Evolutionary conservation across 1,140 invertebrate genomes (phyloP).

Genomic region (Nebria ingens): DNA sequence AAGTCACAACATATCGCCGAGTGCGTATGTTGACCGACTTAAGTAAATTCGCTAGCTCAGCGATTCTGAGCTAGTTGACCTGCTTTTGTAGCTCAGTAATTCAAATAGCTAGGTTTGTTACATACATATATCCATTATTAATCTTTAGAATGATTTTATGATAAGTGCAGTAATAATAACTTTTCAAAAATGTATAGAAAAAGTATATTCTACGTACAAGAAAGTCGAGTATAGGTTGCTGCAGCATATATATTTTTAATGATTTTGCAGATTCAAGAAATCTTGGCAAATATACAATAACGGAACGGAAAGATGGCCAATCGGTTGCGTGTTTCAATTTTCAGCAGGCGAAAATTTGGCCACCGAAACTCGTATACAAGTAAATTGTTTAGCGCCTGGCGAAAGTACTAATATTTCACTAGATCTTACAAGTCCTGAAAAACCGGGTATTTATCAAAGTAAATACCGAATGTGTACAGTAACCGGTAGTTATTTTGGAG

Average conservation of each 20-base stretch:
- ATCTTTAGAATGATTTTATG: too few relatives aligned
- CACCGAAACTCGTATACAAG: conserved; percentile 43
- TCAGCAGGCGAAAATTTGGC: conserved; percentile 49
- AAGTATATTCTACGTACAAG: too few relatives aligned
- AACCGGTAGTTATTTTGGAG: conserved; percentile 74
- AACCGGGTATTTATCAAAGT: conserved; percentile 62
- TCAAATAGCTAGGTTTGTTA: too few relatives aligned
- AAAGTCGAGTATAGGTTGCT: too few relatives aligned
- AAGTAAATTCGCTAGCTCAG: too few relatives aligned
- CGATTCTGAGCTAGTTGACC: too few relatives aligned
- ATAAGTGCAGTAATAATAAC: too few relatives aligned
- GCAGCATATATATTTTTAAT: conserved; percentile 13
- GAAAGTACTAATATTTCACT: conserved; percentile 55
- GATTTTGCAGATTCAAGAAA: conserved; percentile 52
- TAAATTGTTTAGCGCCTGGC: conserved; percentile 50
- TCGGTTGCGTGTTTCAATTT: conserved; percentile 60
- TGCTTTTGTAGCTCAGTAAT: too few relatives aligned
- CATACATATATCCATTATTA: too few relatives aligned
- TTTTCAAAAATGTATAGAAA: too few relatives aligned
- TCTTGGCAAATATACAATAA: conserved; percentile 73
- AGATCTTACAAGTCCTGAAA: conserved; percentile 54
- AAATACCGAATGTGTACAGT: conserved; percentile 76
- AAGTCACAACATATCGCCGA: too few relatives aligned
- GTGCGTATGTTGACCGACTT: too few relatives aligned
- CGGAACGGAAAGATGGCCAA: conserved; percentile 68